A percentile compares a stretch with the other conserved stretches of the same genome.
phyloP scores from a whole-genome alignment of 2,888 invertebrate genomes.

The Cacoxenus indagator region DNA sequence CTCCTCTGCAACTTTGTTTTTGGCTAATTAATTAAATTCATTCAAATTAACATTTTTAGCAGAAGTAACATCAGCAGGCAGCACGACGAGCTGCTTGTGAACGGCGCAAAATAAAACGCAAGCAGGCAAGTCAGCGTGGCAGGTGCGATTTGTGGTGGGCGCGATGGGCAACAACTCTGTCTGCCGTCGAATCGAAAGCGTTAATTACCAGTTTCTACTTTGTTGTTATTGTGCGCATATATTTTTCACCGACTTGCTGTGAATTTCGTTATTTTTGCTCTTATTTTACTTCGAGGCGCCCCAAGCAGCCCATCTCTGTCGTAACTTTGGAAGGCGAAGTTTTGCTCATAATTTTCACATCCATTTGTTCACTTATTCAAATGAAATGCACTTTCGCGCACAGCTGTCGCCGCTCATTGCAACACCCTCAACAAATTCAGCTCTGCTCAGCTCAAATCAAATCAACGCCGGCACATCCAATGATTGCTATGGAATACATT shows the following conservation, averaged over 20 bases:
- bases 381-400: conserved; percentile 56
- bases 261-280: background rate
- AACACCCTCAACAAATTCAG: background rate
- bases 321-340: background rate
- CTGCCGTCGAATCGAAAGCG: conserved; percentile 23
- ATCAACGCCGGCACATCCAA: too few species aligned
- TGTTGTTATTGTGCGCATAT: conserved; percentile 45
- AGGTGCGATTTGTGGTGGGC: background rate
- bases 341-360: conserved; percentile 44
- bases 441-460: too few species aligned
- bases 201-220: conserved; percentile 52
- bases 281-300: too few species aligned
- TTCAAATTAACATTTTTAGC: conserved; percentile 56
- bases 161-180: too few species aligned
- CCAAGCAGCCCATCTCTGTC: too few species aligned
- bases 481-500: conserved; percentile 53
- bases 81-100: background rate
- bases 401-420: background rate
- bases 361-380: conserved; percentile 59
- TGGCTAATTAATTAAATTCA: conserved; percentile 66
- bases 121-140: background rate
- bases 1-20: conserved; percentile 56
- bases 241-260: background rate
- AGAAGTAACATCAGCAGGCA: background rate
- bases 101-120: background rate